Conservation (phyloP, 2,113 vertebrate species). For the Poecilia latipinna region DNA sequence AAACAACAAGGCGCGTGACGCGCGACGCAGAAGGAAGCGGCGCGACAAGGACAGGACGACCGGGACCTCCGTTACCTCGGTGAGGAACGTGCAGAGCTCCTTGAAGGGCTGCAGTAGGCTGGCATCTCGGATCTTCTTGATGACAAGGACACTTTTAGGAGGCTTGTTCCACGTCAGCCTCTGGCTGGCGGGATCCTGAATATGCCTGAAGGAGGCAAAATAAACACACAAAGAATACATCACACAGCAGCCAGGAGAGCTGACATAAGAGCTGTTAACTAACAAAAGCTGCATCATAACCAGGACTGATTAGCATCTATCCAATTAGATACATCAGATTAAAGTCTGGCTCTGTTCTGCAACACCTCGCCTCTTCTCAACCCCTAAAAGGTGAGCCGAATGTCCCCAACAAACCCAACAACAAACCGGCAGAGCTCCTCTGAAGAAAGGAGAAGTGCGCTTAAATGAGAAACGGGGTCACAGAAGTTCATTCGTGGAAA, state of each 20-base stretch:
- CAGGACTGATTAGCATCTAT: constrained; percentile 1
- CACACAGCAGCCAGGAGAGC: not conserved
- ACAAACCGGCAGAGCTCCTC: not conserved
- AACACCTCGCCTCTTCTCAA: not conserved
- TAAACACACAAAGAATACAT: not conserved
- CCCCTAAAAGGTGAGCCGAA: not conserved
- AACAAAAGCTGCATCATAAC: constrained; percentile 11
- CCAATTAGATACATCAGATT: constrained; percentile 45
- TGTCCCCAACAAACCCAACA: not conserved
- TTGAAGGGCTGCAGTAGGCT: constrained; percentile 94
- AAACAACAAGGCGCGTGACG: not conserved
- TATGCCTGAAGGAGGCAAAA: constrained; percentile 85
- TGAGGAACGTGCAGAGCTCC: constrained; percentile 91
- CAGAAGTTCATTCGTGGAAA: not conserved
- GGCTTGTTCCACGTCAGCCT: constrained; percentile 96
- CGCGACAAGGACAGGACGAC: not conserved
- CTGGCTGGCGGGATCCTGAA: constrained; percentile 97
- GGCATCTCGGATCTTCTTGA: constrained; percentile 94
- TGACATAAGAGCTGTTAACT: constrained; percentile 16
- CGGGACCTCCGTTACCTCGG: constrained; percentile 79
- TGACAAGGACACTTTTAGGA: constrained; percentile 96
- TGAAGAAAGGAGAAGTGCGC: not conserved
- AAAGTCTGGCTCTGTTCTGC: constrained; percentile 16
- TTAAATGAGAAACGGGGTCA: too few relatives aligned
- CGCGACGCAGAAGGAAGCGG: not conserved